These are phyloP conservation scores for Xanthorhoe spadicearia DNA, from an alignment of 2,888 invertebrate genomes.

Conservation along the genomic window DNA sequence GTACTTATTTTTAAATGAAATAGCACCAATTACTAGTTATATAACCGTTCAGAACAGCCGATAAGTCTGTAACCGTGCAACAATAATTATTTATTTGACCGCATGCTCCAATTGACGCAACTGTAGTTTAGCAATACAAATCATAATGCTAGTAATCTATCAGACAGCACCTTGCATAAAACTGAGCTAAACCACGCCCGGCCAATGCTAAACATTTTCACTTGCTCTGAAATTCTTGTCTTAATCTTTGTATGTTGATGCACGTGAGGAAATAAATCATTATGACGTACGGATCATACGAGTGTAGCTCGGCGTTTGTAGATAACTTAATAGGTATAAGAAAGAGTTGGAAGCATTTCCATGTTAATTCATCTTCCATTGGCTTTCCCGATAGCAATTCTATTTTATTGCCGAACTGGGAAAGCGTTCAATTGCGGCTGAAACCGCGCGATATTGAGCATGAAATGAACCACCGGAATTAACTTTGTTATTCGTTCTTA, in stretches of 20 bases:
- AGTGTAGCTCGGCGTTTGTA: not conserved
- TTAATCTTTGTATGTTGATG: conserved; percentile 15
- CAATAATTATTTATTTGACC: conserved; percentile 34
- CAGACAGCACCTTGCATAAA: conserved; percentile 23
- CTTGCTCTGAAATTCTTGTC: conserved; percentile 10
- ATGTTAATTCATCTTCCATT: conserved; percentile 33
- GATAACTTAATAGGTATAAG: not conserved
- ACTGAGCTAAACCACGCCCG: conserved; percentile 37
- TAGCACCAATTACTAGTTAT: conserved; percentile 28
- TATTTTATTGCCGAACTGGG: conserved; percentile 31
- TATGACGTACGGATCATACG: conserved; percentile 1
- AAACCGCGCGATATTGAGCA: conserved; percentile 40
- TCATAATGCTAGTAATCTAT: conserved; percentile 42
- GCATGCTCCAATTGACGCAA: conserved; percentile 44
- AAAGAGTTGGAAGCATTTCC: conserved; percentile 7
- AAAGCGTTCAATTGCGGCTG: conserved; percentile 25
- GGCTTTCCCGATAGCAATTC: conserved; percentile 24
- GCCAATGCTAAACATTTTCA: not conserved
- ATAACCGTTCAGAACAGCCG: conserved; percentile 27
- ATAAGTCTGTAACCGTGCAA: conserved; percentile 36
- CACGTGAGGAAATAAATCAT: conserved; percentile 8
- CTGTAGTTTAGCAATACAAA: conserved; percentile 40
- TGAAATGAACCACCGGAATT: conserved; percentile 46
- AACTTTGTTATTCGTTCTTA: conserved; percentile 36
- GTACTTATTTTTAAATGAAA: not conserved